Evolutionary conservation across 2,797 vertebrate genomes (phyloP).

Genomic region (Adelosebastes latens): DNA sequence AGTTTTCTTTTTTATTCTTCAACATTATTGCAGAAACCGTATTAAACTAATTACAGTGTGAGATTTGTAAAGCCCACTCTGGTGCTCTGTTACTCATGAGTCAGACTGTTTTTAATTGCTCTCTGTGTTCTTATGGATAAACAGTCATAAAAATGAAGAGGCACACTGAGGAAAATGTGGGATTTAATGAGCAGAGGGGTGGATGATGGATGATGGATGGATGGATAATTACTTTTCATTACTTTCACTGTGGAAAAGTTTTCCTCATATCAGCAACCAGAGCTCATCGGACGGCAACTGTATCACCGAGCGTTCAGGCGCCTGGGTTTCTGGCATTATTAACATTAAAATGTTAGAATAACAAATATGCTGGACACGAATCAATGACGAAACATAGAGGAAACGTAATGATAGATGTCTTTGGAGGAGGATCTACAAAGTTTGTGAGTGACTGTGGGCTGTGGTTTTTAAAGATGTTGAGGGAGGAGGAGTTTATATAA

Average conservation of each 20-base stretch:
- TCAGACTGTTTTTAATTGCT: conserved; percentile 31
- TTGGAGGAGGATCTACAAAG: conserved; percentile 20
- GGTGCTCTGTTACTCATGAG: conserved; percentile 17
- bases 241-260: conserved; percentile 18
- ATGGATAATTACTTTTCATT: conserved; percentile 22
- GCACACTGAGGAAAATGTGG: conserved; percentile 30
- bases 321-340: conserved; percentile 31
- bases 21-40: not conserved
- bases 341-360: conserved; percentile 10
- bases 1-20: not conserved
- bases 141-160: conserved; percentile 24
- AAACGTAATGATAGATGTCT: conserved; percentile 16
- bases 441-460: conserved; percentile 9
- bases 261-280: conserved; percentile 27
- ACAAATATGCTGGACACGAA: conserved; percentile 27
- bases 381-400: conserved; percentile 2
- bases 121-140: conserved; percentile 16
- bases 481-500: conserved; percentile 32
- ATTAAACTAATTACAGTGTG: not conserved
- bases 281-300: conserved; percentile 4
- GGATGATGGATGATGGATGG: conserved; percentile 15
- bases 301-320: conserved; percentile 7
- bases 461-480: conserved; percentile 38
- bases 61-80: not conserved
- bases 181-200: conserved; percentile 23